Evolutionary conservation across 2,113 vertebrate species (phyloP), one percentile per base, ranked within the genome.

Genomic region (Bubo blakistoni): DNA sequence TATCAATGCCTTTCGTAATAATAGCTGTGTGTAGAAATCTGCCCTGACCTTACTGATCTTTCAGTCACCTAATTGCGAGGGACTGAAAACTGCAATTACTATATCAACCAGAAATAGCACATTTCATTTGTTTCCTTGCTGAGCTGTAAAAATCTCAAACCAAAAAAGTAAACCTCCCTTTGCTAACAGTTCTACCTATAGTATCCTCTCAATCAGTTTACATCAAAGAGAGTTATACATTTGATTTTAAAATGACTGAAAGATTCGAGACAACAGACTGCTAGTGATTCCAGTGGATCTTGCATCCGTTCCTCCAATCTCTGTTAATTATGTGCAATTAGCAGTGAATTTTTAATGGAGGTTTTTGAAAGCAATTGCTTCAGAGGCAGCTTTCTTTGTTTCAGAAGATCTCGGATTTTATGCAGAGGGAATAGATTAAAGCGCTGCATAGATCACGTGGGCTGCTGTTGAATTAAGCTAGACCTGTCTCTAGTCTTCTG

Each of bases 301-400:
- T 95, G 73, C 34, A 76, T 29, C 54, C 19, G 1, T 69, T 81
- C 70, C 46, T 91, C 51, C 55, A 80, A 79, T 38, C 70, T 88
- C 88, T 82, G 49, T 84, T 90, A 77, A 95, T 85, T 91, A 91
- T 5, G 17, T 88, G 67, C 82, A 95, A 95, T 81, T 89, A 92
- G n/a, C 34, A 66, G 49, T 87, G 86, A 87, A 85, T 84, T 94
- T 94, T 93, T 89, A 96, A 91, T 87, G 49, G 46, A 9, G 26
- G 16, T 38, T 91, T 92, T 91, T 85, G 89, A 96, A 93, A 89
- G 73, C 54, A 67, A 46, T 72, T 88, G 61, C 91, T 86, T 94
- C 69, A 91, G 91, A 95, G 89, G 92, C 54, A 90, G 81, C 66
- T 92, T 76, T 3, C 58, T 87, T 92, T 91, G 40, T 91, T 80